Percentiles rank a stretch among this genome's conserved stretches.
Evolutionary conservation across 2,888 invertebrate species (phyloP).

Genomic region (Dicranocentrus wangi): DNA sequence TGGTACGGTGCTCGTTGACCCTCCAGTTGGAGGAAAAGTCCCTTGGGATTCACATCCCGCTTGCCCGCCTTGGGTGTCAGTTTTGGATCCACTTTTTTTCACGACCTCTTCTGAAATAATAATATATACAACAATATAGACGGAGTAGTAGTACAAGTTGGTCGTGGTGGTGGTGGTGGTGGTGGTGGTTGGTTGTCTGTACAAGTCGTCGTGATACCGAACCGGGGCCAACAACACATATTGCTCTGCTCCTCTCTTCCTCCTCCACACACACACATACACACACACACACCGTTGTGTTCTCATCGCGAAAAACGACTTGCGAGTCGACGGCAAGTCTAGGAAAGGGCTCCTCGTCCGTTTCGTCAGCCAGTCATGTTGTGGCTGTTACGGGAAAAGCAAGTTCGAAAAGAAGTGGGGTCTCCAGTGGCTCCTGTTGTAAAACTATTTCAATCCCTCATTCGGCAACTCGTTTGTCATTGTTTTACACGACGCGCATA

Average conservation of each 20-base stretch:
- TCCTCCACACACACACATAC: constrained; percentile 16
- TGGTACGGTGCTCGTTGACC: constrained; percentile 68
- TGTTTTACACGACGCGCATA: no score
- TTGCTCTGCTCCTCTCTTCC: no score
- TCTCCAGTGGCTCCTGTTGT: no score
- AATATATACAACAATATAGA: no score
- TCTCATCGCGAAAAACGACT: not conserved
- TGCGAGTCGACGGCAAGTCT: not conserved
- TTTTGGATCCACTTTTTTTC: constrained; percentile 29
- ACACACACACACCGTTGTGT: not conserved
- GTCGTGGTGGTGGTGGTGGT: no score
- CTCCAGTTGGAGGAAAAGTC: constrained; percentile 70
- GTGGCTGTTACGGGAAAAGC: constrained; percentile 10
- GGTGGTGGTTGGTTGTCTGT: no score
- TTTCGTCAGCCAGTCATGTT: not conserved
- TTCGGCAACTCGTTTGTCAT: no score
- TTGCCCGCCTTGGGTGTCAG: constrained; percentile 54
- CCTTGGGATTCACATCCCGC: constrained; percentile 69
- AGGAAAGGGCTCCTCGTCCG: not conserved
- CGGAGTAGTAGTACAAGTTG: no score
- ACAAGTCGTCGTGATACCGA: no score
- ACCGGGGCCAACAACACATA: no score
- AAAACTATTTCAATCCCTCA: no score
- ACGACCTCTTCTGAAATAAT: no score
- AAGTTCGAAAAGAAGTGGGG: not conserved